Evolutionary conservation across 2,113 vertebrate genomes (phyloP).

Genomic region (Axis porcinus): DNA sequence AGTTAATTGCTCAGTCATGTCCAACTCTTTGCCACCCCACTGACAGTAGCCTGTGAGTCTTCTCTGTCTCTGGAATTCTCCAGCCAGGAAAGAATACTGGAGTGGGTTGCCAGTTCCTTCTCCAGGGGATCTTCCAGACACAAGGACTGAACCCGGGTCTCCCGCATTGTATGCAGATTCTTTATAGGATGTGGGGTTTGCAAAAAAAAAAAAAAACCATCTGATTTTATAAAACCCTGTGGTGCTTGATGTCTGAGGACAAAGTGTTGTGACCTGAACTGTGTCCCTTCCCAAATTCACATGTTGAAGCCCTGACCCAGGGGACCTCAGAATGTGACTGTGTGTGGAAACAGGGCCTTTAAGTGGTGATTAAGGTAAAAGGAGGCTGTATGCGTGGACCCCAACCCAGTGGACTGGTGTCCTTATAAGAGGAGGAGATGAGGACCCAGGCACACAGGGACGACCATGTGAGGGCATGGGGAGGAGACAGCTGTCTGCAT

Average conservation of each 20-base stretch:
- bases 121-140: background rate
- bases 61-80: too few species aligned
- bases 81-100: too few species aligned
- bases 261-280: background rate
- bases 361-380: background rate
- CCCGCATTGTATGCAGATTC: background rate
- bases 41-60: too few species aligned
- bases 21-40: too few species aligned
- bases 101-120: background rate
- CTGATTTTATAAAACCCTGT: background rate
- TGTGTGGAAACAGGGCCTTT: background rate
- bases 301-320: background rate
- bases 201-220: background rate
- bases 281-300: background rate
- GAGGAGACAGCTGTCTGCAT: background rate
- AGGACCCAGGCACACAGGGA: background rate
- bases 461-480: background rate
- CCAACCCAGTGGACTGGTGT: background rate
- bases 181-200: background rate
- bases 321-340: background rate
- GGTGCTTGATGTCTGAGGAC: background rate
- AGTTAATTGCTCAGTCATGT: too few species aligned
- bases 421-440: background rate
- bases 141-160: background rate
- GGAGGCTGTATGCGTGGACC: accelerated